These are phyloP conservation scores for Plebejus argus DNA, from an alignment of 2,888 invertebrate species.

Conservation along the genomic window DNA sequence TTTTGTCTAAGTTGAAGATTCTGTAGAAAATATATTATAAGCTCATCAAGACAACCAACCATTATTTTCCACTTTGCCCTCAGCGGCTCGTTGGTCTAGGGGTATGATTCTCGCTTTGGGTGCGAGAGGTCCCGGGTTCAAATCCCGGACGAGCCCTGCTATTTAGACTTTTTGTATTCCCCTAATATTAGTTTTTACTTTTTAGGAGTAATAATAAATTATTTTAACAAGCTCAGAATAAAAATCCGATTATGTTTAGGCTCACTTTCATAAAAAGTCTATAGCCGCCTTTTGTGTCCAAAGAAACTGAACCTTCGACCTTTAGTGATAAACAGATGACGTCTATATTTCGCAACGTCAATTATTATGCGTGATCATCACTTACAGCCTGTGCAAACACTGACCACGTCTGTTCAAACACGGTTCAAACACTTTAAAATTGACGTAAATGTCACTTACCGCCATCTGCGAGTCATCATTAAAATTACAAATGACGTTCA, in stretches of 20 bases:
- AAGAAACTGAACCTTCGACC: too few species aligned
- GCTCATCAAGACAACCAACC: background rate
- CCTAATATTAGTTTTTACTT: background rate
- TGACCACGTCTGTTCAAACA: conserved; percentile 4
- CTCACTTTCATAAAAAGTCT: too few species aligned
- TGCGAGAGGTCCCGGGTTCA: conserved; percentile 75
- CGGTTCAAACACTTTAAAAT: background rate
- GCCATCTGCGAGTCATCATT: background rate
- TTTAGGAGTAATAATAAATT: too few species aligned
- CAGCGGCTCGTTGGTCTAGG: conserved; percentile 68
- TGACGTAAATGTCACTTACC: background rate
- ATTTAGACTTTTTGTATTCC: background rate
- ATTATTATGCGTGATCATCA: background rate
- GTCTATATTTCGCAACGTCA: conserved; percentile 7
- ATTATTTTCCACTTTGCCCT: background rate
- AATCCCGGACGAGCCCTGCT: conserved; percentile 33
- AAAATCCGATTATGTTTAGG: too few species aligned
- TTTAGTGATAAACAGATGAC: background rate
- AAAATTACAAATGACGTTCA: background rate
- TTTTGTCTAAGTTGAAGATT: too few species aligned
- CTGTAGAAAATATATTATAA: background rate
- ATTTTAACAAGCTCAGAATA: too few species aligned
- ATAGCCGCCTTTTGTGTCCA: too few species aligned
- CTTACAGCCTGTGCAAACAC: conserved; percentile 3
- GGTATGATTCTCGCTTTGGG: conserved; percentile 71